Conservation (phyloP, 2,888 invertebrate species). For the Graphium colonna region DNA sequence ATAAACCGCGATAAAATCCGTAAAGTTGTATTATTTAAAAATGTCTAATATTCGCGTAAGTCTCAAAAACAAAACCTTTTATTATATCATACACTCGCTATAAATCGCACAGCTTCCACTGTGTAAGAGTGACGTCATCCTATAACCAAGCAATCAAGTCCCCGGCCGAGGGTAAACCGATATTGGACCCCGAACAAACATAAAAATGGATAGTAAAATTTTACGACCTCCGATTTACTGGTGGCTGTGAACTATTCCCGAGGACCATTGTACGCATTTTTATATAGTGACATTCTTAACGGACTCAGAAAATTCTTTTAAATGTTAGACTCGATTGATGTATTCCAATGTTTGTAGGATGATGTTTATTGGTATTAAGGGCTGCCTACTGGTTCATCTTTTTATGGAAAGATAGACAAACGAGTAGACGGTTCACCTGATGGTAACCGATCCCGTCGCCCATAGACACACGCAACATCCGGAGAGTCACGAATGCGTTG, state of each 20-base stretch:
- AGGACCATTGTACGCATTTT: slow-evolving; percentile 23
- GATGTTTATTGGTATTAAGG: neutral
- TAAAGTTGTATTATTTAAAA: too few relatives aligned
- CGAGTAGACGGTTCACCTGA: too few relatives aligned
- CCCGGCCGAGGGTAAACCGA: slow-evolving; percentile 57
- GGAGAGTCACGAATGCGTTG: too few relatives aligned
- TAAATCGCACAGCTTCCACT: slow-evolving; percentile 21
- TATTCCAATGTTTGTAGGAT: neutral
- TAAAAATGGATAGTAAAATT: slow-evolving; percentile 73
- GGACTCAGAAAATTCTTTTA: neutral
- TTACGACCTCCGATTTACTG: slow-evolving; percentile 61
- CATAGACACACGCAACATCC: too few relatives aligned
- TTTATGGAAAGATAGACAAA: too few relatives aligned
- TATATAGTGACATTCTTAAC: slow-evolving; percentile 23
- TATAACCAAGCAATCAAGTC: slow-evolving; percentile 61
- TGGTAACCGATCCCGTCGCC: too few relatives aligned
- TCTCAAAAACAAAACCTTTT: too few relatives aligned
- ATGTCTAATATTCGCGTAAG: too few relatives aligned
- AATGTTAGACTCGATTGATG: neutral
- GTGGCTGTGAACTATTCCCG: slow-evolving; percentile 57
- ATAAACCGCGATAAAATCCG: too few relatives aligned
- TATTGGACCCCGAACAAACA: slow-evolving; percentile 70
- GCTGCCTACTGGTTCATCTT: too few relatives aligned
- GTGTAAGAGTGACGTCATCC: slow-evolving; percentile 25
- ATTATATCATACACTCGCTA: too few relatives aligned